Conservation (phyloP, 2,797 vertebrate species). For the Taeniopygia guttata region DNA sequence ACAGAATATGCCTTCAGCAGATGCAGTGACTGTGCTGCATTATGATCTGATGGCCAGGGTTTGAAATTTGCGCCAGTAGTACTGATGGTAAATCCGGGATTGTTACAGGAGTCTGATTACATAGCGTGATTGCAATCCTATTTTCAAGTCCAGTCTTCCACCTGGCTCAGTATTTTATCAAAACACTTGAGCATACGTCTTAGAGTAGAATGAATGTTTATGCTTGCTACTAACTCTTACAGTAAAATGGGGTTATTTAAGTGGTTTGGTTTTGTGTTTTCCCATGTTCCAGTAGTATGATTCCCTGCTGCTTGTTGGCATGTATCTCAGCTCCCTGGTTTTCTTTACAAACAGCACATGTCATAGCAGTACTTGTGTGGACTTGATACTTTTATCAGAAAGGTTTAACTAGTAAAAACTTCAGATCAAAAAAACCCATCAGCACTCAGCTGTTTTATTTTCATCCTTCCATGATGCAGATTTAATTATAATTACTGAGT, state of each 20-base stretch:
- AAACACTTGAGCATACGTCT: neutral
- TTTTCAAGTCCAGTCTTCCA: slow-evolving; percentile 1
- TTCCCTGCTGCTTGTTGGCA: neutral
- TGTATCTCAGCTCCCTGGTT: neutral
- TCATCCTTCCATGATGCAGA: neutral
- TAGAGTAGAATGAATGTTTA: neutral
- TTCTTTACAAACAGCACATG: neutral
- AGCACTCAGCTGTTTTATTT: neutral
- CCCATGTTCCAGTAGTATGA: neutral
- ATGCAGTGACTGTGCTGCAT: accelerated
- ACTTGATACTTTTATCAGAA: neutral
- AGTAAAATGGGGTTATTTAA: neutral
- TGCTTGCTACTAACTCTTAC: neutral
- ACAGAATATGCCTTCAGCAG: neutral
- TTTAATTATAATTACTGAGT: neutral
- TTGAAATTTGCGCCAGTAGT: neutral
- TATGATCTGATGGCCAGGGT: neutral
- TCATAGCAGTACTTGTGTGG: neutral
- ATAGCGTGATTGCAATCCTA: neutral
- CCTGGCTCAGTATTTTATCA: neutral
- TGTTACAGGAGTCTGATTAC: slow-evolving; percentile 10
- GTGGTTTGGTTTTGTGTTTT: neutral
- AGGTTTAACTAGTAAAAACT: neutral
- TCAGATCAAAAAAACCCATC: neutral
- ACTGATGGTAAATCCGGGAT: neutral